phyloP scores from a whole-genome alignment of 2,797 vertebrate genomes.

The Labroides dimidiatus region DNA sequence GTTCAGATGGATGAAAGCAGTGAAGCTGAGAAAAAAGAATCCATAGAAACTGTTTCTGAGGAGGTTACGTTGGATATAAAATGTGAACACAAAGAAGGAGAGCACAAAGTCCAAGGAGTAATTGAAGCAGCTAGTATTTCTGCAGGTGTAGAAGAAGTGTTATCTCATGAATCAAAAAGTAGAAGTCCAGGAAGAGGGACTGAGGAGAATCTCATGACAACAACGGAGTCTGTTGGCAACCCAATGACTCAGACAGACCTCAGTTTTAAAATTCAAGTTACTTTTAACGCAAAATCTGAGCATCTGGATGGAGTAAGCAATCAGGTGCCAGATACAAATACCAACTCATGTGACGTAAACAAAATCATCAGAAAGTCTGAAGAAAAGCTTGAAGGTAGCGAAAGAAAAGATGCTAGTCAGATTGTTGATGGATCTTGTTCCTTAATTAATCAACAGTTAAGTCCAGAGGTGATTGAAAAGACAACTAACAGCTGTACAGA shows the following conservation, averaged over 20 bases:
- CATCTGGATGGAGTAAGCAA: conserved; percentile 13
- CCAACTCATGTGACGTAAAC: conserved; percentile 38
- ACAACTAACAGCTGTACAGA: conserved; percentile 35
- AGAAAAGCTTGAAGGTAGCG: conserved; percentile 43
- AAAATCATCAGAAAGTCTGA: conserved; percentile 33
- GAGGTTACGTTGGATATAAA: no score
- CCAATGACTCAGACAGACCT: conserved; percentile 51
- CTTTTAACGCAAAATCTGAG: conserved; percentile 45
- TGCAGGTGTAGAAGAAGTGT: background rate
- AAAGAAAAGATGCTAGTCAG: conserved; percentile 33
- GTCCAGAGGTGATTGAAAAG: conserved; percentile 20
- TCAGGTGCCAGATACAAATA: conserved; percentile 30
- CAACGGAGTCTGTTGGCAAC: conserved; percentile 8
- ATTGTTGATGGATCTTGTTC: conserved; percentile 12
- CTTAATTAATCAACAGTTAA: conserved; percentile 32
- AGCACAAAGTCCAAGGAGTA: no score
- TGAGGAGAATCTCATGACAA: conserved; percentile 14
- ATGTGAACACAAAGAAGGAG: no score
- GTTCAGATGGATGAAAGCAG: no score
- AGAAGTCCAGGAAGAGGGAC: conserved; percentile 25
- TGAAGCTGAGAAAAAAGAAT: no score
- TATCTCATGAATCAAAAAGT: conserved; percentile 28
- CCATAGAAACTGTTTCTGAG: no score
- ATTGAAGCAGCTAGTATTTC: background rate
- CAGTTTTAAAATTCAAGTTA: conserved; percentile 63